phyloP scores from a whole-genome alignment of 2,797 vertebrate genomes.

The Pantherophis vulpinus region DNA sequence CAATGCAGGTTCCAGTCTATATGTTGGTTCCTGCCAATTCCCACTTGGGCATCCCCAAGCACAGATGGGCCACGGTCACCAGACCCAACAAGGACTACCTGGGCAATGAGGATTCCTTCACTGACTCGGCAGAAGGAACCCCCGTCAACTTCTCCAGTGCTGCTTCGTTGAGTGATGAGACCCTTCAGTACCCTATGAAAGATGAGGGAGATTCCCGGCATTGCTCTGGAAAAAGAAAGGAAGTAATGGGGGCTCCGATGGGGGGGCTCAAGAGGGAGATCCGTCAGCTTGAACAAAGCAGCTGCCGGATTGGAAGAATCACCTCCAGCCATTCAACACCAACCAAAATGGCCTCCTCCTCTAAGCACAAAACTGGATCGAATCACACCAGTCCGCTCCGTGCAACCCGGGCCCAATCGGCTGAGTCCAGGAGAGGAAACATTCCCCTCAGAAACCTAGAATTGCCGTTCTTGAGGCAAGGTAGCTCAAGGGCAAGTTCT shows the following conservation, averaged over 20 bases:
- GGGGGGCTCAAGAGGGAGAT: constrained; percentile 41
- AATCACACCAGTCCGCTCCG: constrained; percentile 13
- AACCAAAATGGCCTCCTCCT: constrained; percentile 29
- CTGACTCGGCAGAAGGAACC: constrained; percentile 89
- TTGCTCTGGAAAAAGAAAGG: constrained; percentile 65
- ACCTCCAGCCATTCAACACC: constrained; percentile 42
- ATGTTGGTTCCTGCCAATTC: constrained; percentile 89
- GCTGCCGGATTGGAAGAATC: constrained; percentile 1
- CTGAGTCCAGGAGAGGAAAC: constrained; percentile 26
- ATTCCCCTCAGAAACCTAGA: constrained; percentile 32
- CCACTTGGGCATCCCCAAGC: constrained; percentile 72
- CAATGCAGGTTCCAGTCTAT: constrained; percentile 86
- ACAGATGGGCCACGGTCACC: constrained; percentile 44
- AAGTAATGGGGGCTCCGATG: constrained; percentile 61
- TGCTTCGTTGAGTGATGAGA: constrained; percentile 91
- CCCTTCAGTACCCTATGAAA: constrained; percentile 81
- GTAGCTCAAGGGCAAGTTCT: background rate
- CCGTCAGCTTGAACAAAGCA: constrained; percentile 20
- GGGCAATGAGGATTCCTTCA: constrained; percentile 86
- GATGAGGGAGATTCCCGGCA: constrained; percentile 71
- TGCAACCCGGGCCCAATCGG: background rate
- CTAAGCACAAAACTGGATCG: background rate
- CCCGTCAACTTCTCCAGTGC: constrained; percentile 90
- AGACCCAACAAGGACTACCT: constrained; percentile 75
- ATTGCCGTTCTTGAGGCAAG: constrained; percentile 38